These are phyloP conservation scores for Alligator mississippiensis DNA, from an alignment of 2,113 vertebrate species.

Conservation along the genomic window DNA sequence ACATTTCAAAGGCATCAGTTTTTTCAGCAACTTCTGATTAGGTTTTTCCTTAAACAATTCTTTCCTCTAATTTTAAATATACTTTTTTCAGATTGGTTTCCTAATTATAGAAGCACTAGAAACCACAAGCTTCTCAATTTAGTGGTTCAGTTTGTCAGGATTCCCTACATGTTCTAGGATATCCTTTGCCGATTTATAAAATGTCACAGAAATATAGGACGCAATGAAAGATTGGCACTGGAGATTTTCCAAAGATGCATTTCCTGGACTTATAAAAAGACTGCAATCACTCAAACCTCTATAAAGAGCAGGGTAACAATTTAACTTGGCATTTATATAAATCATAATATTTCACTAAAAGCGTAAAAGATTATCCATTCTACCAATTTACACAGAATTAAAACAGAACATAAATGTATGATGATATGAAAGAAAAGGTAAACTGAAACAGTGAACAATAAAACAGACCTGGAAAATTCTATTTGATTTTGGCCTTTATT, in stretches of 20 bases:
- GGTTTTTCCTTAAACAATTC: not conserved
- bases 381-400: too few relatives aligned
- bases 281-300: not conserved
- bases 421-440: too few relatives aligned
- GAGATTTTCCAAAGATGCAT: not conserved
- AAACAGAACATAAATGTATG: too few relatives aligned
- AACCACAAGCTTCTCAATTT: not conserved
- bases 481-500: too few relatives aligned
- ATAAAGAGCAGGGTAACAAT: rapidly evolving
- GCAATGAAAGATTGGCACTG: not conserved
- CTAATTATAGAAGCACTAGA: conserved; percentile 18
- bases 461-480: too few relatives aligned
- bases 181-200: not conserved
- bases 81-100: conserved; percentile 7
- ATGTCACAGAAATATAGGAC: not conserved
- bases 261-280: not conserved
- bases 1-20: conserved; percentile 15
- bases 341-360: too few relatives aligned
- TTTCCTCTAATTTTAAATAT: not conserved
- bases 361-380: too few relatives aligned
- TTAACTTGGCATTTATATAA: not conserved
- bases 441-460: too few relatives aligned
- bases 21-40: conserved; percentile 7
- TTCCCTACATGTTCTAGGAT: not conserved
- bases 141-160: not conserved